phyloP scores from a whole-genome alignment of 2,797 vertebrate genomes.

The Aldrovandia affinis region DNA sequence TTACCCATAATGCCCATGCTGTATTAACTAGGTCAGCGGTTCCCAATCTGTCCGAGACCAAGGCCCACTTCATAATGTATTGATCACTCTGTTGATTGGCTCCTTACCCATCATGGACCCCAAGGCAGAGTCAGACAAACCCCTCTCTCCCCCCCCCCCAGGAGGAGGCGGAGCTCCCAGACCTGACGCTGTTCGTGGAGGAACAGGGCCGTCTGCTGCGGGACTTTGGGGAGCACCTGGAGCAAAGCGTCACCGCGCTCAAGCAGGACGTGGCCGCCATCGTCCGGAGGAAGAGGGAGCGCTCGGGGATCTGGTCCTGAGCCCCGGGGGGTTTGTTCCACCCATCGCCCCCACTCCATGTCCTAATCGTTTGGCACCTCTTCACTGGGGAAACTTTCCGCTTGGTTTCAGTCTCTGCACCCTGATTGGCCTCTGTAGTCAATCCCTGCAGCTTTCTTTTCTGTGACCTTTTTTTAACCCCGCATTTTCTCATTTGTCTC shows the following conservation, averaged over 20 bases:
- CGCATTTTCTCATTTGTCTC: too few species aligned
- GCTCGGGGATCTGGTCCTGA: slow-evolving; percentile 70
- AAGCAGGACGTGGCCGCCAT: slow-evolving; percentile 86
- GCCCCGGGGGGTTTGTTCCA: too few species aligned
- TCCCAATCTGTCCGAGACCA: not conserved
- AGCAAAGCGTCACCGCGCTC: slow-evolving; percentile 77
- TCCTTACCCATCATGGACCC: not conserved
- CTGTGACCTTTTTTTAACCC: not conserved
- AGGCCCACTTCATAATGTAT: too few species aligned
- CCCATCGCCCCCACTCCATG: not conserved
- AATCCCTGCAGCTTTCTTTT: not conserved
- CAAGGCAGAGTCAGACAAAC: not conserved
- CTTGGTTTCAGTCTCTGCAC: not conserved
- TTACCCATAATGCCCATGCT: not conserved
- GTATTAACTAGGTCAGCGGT: not conserved
- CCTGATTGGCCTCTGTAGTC: not conserved
- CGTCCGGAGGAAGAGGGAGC: slow-evolving; percentile 81
- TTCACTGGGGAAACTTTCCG: not conserved
- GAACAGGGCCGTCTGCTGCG: slow-evolving; percentile 77
- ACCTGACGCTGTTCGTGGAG: slow-evolving; percentile 76
- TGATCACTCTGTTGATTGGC: too few species aligned
- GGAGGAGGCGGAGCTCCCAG: slow-evolving; percentile 81
- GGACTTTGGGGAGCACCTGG: slow-evolving; percentile 82
- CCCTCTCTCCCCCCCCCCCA: slow-evolving; percentile 49
- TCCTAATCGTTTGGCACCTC: not conserved